Conservation (phyloP, 2,113 vertebrate species). For the Anguilla japonica region DNA sequence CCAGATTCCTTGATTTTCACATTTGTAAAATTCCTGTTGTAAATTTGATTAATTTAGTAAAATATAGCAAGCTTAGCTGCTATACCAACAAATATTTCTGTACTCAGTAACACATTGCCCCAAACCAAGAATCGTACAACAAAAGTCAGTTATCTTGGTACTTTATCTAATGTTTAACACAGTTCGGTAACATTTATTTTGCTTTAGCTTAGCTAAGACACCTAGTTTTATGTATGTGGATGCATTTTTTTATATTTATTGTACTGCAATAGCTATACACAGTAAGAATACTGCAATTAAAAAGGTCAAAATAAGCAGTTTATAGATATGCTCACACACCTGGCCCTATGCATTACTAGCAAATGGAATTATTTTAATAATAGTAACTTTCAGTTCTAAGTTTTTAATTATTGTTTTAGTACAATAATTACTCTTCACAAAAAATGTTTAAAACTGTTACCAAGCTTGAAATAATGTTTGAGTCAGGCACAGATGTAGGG, state of each 20-base stretch:
- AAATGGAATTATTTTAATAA: no score
- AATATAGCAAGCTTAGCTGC: no score
- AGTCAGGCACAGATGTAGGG: background rate
- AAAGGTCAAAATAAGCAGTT: background rate
- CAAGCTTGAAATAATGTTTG: background rate
- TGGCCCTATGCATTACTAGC: no score
- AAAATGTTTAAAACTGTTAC: background rate
- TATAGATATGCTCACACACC: no score
- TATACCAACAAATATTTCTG: slow-evolving; percentile 70
- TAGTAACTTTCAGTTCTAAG: no score
- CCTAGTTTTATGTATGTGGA: no score
- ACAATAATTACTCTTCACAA: no score
- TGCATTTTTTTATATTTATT: background rate
- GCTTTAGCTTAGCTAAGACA: background rate
- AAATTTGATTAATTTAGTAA: no score
- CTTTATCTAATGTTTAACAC: background rate
- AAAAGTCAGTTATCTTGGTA: slow-evolving; percentile 74
- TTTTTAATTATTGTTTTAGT: no score
- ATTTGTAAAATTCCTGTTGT: no score
- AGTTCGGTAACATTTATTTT: slow-evolving; percentile 5
- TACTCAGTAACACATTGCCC: slow-evolving; percentile 90
- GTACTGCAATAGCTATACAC: background rate
- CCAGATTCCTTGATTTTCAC: background rate
- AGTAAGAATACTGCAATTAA: background rate
- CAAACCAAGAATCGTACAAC: slow-evolving; percentile 87